Evolutionary conservation across 2,113 vertebrate genomes (phyloP), one percentile per base, ranked within the genome.

Genomic region (Chrysemys picta): DNA sequence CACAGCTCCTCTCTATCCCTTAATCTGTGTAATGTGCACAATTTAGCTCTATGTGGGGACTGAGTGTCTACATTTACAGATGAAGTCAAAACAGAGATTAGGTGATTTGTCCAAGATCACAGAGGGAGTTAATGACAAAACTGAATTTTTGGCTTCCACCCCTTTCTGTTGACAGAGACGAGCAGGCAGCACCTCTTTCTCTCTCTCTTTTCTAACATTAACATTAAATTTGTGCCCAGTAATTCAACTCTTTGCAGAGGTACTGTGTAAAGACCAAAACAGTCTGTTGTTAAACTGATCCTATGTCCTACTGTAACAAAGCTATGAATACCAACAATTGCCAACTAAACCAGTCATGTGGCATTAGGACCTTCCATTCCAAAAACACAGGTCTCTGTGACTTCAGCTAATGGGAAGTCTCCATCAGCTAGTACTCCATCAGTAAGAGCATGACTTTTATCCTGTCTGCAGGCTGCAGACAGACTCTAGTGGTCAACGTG

Each of bases 231-330:
- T 72, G 35, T 79, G 6, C 29, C 6, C 17, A 38, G 10, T 82
- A 38, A 31, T 49, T 59, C 4, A 6, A 8, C 53, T 38, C 10
- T 56, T 85, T 16, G 38, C 5, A 35, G 10, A 21, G 45, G 12
- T 52, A 49, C 83, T 54, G 2, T 50, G 5, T 69, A n/a, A 69
- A 69, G 13, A 69, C 62, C 62, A 69, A n/a, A 49, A 50, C 80
- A 10, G 16, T 1, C 2, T 1, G 1, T 0, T 0, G 38, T n/a
- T 88, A 76, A 5, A 2, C 7, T 6, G 31, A 29, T 10, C 22
- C 7, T 75, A 25, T 14, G 8, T 82, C 93, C 85, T n/a, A 29
- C 5, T 57, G 25, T 49, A 91, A 57, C 11, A 65, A 80, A 85
- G 10, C 12, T 80, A 1, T 42, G 47, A 54, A 65, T 50, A 22